Conservation (phyloP, 2,113 vertebrate genomes). For the Haplochromis burtoni region DNA sequence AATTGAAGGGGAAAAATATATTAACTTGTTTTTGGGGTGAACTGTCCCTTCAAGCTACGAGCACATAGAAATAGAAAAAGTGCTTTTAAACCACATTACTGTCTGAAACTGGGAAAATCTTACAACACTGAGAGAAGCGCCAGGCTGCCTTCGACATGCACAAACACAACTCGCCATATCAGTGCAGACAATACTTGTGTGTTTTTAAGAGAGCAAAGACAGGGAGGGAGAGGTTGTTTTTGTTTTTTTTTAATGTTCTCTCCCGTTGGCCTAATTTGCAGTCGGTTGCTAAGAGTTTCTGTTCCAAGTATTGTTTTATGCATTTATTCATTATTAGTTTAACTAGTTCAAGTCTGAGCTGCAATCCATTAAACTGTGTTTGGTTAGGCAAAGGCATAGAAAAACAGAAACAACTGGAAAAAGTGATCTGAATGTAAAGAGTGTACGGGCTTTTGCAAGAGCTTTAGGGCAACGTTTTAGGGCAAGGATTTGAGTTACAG, state of each 20-base stretch:
- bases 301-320: background rate
- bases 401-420: background rate
- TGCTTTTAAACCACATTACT: background rate
- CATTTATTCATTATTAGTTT: background rate
- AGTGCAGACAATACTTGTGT: background rate
- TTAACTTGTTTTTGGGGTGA: background rate
- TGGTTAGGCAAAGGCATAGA: background rate
- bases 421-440: background rate
- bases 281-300: background rate
- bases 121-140: background rate
- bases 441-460: background rate
- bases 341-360: background rate
- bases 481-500: background rate
- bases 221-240: background rate
- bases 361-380: background rate
- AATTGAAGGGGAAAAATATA: background rate
- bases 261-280: background rate
- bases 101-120: background rate
- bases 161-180: conserved; percentile 8
- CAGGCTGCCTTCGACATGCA: background rate
- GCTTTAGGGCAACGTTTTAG: background rate
- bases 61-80: background rate
- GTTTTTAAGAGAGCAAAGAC: background rate
- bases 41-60: background rate
- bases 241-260: background rate